Evolutionary conservation across 2,888 invertebrate species (phyloP).

Genomic region (Euzophera pinguis): DNA sequence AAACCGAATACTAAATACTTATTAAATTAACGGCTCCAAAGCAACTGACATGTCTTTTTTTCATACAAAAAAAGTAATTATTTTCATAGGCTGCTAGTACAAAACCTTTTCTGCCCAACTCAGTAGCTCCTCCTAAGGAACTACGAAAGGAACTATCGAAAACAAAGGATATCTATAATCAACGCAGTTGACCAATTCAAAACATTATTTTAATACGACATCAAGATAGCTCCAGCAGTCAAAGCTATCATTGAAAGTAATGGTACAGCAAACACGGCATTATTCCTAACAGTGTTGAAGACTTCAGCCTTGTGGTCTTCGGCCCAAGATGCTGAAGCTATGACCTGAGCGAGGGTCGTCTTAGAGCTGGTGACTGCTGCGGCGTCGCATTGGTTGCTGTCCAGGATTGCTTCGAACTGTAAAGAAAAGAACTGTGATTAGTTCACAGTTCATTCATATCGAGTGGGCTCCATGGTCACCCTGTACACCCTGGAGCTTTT

Average conservation of each 20-base stretch:
- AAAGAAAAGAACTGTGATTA: neutral
- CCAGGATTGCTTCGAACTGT: neutral
- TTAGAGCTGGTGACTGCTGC: neutral
- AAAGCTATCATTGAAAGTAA: neutral
- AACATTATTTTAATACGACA: neutral
- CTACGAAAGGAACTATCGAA: too few species aligned
- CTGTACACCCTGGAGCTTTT: too few species aligned
- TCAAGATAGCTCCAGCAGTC: neutral
- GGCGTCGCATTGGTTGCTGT: neutral
- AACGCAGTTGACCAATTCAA: neutral
- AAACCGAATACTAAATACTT: too few species aligned
- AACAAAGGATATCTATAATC: too few species aligned
- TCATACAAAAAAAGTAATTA: too few species aligned
- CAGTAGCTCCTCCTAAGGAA: too few species aligned
- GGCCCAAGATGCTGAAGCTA: neutral
- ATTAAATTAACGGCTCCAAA: too few species aligned
- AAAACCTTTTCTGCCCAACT: too few species aligned
- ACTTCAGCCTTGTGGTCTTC: neutral
- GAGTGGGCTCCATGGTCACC: neutral
- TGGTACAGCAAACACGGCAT: neutral
- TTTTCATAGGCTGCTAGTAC: too few species aligned
- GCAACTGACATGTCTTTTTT: too few species aligned
- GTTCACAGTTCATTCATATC: neutral
- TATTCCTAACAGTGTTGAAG: neutral
- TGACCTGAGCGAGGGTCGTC: neutral